phyloP scores from a whole-genome alignment of 2,888 invertebrate species.

The Scaptomyza reducta region DNA sequence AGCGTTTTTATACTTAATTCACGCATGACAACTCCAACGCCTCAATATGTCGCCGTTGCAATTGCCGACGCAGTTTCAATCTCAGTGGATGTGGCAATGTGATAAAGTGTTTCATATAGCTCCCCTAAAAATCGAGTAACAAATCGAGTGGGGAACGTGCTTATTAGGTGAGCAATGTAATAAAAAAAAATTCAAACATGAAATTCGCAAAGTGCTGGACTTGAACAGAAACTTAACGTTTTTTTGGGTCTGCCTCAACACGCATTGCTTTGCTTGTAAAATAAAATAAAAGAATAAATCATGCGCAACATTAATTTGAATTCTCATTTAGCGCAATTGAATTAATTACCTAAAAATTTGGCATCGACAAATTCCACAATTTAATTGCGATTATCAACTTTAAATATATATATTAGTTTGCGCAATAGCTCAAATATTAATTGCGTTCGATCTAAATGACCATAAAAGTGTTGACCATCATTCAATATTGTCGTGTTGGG shows the following conservation, averaged over 20 bases:
- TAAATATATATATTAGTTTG: slow-evolving; percentile 1
- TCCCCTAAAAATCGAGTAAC: slow-evolving; percentile 30
- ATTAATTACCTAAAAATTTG: neutral
- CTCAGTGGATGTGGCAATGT: slow-evolving; percentile 43
- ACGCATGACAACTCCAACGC: slow-evolving; percentile 28
- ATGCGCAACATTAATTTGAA: slow-evolving; percentile 1
- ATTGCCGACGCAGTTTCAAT: slow-evolving; percentile 2
- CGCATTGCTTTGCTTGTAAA: neutral
- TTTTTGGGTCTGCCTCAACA: slow-evolving; percentile 2
- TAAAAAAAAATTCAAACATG: slow-evolving; percentile 58
- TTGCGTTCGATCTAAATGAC: slow-evolving; percentile 13
- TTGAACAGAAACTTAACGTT: slow-evolving; percentile 18
- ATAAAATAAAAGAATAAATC: neutral
- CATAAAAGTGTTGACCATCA: slow-evolving; percentile 12
- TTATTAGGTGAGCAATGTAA: slow-evolving; percentile 61
- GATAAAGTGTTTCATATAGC: slow-evolving; percentile 32
- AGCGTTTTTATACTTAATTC: slow-evolving; percentile 66
- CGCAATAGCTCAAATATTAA: slow-evolving; percentile 17
- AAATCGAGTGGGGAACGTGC: slow-evolving; percentile 49
- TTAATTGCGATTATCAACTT: neutral
- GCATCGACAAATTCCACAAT: neutral
- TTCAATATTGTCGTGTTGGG: slow-evolving; percentile 18
- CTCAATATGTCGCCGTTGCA: slow-evolving; percentile 34
- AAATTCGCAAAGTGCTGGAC: slow-evolving; percentile 61
- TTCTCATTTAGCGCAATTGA: neutral